phyloP scores from a whole-genome alignment of 2,113 vertebrate genomes.

The Suricata suricatta region DNA sequence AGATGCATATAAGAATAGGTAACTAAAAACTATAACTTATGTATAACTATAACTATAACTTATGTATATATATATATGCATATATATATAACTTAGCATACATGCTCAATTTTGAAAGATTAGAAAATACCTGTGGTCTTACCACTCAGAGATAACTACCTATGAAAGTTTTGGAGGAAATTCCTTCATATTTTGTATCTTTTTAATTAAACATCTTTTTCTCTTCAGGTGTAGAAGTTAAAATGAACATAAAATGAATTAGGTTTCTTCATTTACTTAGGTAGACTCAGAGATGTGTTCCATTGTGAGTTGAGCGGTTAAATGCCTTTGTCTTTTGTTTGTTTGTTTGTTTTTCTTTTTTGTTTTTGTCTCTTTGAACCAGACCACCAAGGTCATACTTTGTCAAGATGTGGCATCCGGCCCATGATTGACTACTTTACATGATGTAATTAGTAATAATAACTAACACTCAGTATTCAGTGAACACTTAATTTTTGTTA shows the following conservation, averaged over 20 bases:
- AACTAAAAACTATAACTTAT: neutral
- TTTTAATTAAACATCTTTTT: neutral
- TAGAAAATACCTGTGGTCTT: neutral
- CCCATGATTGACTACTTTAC: neutral
- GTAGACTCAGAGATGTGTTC: neutral
- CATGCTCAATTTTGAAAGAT: constrained; percentile 21
- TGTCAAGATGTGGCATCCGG: neutral
- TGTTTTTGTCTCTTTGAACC: neutral
- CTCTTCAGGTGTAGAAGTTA: neutral
- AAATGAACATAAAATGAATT: neutral
- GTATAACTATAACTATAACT: neutral
- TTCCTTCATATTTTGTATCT: neutral
- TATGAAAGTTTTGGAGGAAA: neutral
- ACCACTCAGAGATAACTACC: neutral
- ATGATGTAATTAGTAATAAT: constrained; percentile 16
- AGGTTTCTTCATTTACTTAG: neutral
- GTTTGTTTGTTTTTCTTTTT: neutral
- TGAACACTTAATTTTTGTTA: constrained; percentile 56
- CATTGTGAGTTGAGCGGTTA: neutral
- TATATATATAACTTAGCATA: neutral
- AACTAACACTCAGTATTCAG: constrained; percentile 38
- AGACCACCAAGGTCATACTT: neutral
- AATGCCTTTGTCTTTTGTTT: neutral
- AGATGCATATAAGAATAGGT: neutral
- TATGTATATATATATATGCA: too few species aligned